These are phyloP conservation scores for Coracopsis vasa DNA, from an alignment of 2,113 vertebrate genomes.

Conservation along the genomic window DNA sequence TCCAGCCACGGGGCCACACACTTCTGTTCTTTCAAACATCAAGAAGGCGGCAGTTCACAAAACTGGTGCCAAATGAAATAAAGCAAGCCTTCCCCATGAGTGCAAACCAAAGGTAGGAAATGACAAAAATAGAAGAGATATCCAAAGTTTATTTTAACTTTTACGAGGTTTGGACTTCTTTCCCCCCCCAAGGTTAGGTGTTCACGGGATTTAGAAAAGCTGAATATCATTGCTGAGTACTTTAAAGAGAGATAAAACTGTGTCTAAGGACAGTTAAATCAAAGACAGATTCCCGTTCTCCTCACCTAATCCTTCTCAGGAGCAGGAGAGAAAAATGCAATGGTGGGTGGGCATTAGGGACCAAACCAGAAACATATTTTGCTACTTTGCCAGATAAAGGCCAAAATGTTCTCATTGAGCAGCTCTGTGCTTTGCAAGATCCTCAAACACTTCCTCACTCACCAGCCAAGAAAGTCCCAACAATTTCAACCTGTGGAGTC, in stretches of 20 bases:
- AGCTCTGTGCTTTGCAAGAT: background rate
- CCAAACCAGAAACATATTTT: background rate
- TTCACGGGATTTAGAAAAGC: background rate
- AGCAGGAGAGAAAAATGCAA: background rate
- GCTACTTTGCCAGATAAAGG: background rate
- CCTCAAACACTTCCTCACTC: background rate
- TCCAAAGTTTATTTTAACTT: background rate
- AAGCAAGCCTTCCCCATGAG: background rate
- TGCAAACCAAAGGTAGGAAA: background rate
- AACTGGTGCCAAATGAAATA: background rate
- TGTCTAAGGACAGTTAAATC: background rate
- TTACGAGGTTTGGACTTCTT: background rate
- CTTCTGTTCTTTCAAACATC: background rate
- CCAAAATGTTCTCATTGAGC: background rate
- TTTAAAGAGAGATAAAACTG: background rate
- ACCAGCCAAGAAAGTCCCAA: background rate
- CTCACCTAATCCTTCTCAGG: background rate
- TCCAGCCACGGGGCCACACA: background rate
- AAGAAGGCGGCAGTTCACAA: background rate
- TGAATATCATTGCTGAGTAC: background rate
- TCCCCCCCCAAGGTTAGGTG: background rate
- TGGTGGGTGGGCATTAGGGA: background rate
- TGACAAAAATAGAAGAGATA: background rate
- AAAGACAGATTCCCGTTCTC: background rate
- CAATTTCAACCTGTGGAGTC: background rate